Evolutionary conservation across 1,140 invertebrate genomes (phyloP).

Genomic region (Lepidotrigona ventralis): DNA sequence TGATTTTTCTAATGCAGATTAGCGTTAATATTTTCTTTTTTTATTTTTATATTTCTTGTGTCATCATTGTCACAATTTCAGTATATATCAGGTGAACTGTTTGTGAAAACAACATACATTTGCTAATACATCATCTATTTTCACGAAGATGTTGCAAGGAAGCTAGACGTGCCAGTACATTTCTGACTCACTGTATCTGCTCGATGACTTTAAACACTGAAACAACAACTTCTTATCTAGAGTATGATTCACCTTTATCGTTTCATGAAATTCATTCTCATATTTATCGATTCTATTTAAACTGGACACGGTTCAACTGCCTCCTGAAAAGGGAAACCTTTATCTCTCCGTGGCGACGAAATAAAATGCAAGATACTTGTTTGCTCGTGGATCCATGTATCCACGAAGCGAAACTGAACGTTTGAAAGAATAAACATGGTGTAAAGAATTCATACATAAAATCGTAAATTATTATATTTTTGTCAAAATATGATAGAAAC

Average conservation of each 20-base stretch:
- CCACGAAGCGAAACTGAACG: not conserved
- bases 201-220: too few species aligned
- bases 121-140: too few species aligned
- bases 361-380: slow-evolving; percentile 1
- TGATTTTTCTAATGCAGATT: too few species aligned
- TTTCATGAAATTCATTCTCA: not conserved
- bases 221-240: too few species aligned
- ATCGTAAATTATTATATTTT: not conserved
- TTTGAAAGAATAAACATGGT: not conserved
- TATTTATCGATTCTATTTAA: not conserved
- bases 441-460: not conserved
- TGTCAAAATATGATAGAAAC: not conserved
- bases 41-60: too few species aligned
- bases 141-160: too few species aligned
- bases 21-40: too few species aligned
- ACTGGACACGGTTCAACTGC: not conserved
- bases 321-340: not conserved
- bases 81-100: too few species aligned
- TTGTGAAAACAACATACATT: too few species aligned
- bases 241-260: not conserved
- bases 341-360: not conserved
- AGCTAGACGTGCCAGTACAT: too few species aligned
- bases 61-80: too few species aligned
- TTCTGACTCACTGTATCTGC: too few species aligned
- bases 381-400: not conserved